Conservation (phyloP, 2,113 vertebrate genomes). For the Chionis minor region DNA sequence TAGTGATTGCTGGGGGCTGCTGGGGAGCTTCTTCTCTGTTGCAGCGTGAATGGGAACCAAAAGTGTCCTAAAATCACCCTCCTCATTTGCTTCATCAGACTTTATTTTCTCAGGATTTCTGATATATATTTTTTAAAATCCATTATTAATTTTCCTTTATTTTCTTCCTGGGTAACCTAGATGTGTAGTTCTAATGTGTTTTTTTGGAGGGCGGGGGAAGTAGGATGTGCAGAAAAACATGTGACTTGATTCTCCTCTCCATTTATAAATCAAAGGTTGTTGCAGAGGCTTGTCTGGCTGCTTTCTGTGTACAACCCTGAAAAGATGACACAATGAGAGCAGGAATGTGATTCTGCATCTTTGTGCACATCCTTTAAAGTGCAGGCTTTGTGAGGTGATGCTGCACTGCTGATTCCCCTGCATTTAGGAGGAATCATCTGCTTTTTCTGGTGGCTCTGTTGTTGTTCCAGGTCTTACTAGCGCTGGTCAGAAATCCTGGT, state of each 20-base stretch:
- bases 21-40: not conserved
- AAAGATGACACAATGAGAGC: conserved; percentile 10
- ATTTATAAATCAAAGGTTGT: not conserved
- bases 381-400: not conserved
- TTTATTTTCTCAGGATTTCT: not conserved
- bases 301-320: not conserved
- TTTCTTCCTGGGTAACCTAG: not conserved
- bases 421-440: not conserved
- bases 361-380: not conserved
- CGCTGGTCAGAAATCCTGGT: not conserved
- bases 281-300: not conserved
- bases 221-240: not conserved
- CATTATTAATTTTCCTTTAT: not conserved
- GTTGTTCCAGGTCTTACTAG: not conserved
- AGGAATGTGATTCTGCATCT: not conserved
- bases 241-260: not conserved
- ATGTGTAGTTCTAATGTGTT: not conserved
- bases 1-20: not conserved
- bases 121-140: not conserved
- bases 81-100: not conserved
- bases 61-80: not conserved
- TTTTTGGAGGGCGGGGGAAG: not conserved
- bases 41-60: not conserved
- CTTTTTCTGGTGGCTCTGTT: not conserved
- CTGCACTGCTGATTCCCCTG: not conserved